Evolutionary conservation across 2,113 vertebrate species (phyloP).

Genomic region (Ancistrus triradiatus): DNA sequence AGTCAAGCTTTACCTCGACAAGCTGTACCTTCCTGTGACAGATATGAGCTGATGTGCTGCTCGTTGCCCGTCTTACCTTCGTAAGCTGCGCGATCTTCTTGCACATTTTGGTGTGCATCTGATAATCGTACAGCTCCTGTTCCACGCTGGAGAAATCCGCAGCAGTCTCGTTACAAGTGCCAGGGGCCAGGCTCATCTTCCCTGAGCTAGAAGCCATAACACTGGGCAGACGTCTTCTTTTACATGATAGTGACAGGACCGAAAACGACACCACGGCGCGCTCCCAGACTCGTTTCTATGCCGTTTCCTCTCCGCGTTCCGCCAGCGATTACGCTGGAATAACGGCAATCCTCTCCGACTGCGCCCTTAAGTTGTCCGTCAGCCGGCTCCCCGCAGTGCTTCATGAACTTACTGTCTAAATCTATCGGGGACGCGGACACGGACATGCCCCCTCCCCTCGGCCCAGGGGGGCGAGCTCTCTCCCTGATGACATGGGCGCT

Average conservation of each 20-base stretch:
- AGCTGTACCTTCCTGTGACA: background rate
- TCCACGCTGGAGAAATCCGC: slow-evolving; percentile 65
- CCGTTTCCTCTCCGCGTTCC: slow-evolving; percentile 42
- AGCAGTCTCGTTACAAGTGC: slow-evolving; percentile 72
- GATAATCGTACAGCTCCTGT: slow-evolving; percentile 71
- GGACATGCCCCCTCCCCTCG: slow-evolving; percentile 44
- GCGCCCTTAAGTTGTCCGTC: too few relatives aligned
- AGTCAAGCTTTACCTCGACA: too few relatives aligned
- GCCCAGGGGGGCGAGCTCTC: slow-evolving; percentile 44
- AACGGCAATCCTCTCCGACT: background rate
- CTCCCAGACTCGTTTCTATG: background rate
- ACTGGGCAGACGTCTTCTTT: background rate
- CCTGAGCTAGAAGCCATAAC: slow-evolving; percentile 80
- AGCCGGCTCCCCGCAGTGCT: too few relatives aligned
- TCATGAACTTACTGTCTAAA: slow-evolving; percentile 52
- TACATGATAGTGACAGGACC: slow-evolving; percentile 26
- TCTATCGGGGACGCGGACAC: slow-evolving; percentile 63
- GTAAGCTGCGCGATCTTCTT: slow-evolving; percentile 99
- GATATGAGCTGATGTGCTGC: background rate
- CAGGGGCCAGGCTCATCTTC: slow-evolving; percentile 71
- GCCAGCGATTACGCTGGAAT: slow-evolving; percentile 19
- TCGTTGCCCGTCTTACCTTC: slow-evolving; percentile 72
- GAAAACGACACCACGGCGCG: slow-evolving; percentile 4
- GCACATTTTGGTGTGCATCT: slow-evolving; percentile 93
- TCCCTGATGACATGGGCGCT: slow-evolving; percentile 53